Base-by-base conservation (phyloP, 2,888 invertebrate genomes). In the Chesias legatella region DNA sequence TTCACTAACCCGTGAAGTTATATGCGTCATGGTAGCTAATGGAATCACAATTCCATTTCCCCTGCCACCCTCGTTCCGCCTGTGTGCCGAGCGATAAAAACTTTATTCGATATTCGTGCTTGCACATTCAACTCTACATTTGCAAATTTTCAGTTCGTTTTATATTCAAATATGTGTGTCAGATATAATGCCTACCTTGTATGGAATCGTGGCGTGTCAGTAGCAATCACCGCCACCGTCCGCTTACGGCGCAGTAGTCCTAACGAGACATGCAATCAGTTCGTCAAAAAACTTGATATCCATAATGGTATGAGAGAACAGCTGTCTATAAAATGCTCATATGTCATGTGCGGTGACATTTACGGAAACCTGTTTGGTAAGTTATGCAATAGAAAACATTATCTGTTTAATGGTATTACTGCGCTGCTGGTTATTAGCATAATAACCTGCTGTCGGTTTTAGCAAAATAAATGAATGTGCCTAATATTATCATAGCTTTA, bases 321-420 rank as follows among this genome's bases (percentile, higher is more conserved):
- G 79, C 77, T 79, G 76, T 66, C 61, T 60, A 64, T 67, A 66
- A 66, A 75, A 63, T 62, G 62, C 60, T 62, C 56, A 66, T 66
- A 74, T 69, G 67, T 64, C 58, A n/a, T n/a, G n/a, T 71, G 62
- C 63, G 56, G 67, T 79, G 82, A 72, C 79, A 79, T 81, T 80
- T 67, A 74, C 68, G 53, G 61, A 58, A 79, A 80, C 84, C 74
- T 58, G 82, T 83, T 78, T 64, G 35, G 53, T 67, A 71, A 77
- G 71, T 81, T 82, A 83, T 79, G 83, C 82, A 84, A 85, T 69
- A 73, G 71, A 75, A 73, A 73, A 72, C 63, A 72, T 71, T 73
- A 79, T 70, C 63, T 59, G 65, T 63, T 65, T 71, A 74, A 74
- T 74, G 67, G 64, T 60, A 68, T 66, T 66, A 64, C 60, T 46